A percentile compares a stretch with the other conserved stretches of the same genome.
Evolutionary conservation across 2,797 vertebrate genomes (phyloP).

Genomic region (Alectoris magna): DNA sequence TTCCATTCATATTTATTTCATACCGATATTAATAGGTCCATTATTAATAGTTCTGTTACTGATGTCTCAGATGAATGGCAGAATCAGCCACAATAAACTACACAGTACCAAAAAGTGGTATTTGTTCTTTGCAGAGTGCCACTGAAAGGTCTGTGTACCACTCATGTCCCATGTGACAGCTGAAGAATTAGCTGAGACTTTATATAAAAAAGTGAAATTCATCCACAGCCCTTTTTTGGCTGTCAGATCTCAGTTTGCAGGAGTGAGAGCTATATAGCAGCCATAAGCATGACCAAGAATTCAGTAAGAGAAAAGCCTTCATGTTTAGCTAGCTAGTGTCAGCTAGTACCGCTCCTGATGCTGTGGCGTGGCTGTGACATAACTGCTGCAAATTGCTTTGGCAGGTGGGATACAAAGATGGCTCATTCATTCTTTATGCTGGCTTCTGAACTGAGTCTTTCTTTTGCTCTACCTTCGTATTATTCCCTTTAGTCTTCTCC

Average conservation of each 20-base stretch:
- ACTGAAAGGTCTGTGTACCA: not conserved
- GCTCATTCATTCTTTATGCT: fast-evolving
- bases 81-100: not conserved
- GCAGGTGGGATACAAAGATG: not conserved
- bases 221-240: not conserved
- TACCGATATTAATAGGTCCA: not conserved
- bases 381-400: not conserved
- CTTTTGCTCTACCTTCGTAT: not conserved
- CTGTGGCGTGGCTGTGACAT: not conserved
- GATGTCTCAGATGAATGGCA: not conserved
- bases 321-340: not conserved
- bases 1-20: not conserved
- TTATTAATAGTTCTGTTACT: not conserved
- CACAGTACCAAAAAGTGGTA: not conserved
- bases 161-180: not conserved
- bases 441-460: not conserved
- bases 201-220: not conserved
- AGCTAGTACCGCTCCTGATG: not conserved
- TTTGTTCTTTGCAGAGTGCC: not conserved
- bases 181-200: not conserved
- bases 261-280: not conserved
- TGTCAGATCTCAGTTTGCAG: not conserved
- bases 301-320: not conserved
- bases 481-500: constrained; percentile 5
- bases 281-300: not conserved